These are phyloP conservation scores for Pteronotus mesoamericanus DNA, from an alignment of 2,797 vertebrate species.

Conservation along the genomic window DNA sequence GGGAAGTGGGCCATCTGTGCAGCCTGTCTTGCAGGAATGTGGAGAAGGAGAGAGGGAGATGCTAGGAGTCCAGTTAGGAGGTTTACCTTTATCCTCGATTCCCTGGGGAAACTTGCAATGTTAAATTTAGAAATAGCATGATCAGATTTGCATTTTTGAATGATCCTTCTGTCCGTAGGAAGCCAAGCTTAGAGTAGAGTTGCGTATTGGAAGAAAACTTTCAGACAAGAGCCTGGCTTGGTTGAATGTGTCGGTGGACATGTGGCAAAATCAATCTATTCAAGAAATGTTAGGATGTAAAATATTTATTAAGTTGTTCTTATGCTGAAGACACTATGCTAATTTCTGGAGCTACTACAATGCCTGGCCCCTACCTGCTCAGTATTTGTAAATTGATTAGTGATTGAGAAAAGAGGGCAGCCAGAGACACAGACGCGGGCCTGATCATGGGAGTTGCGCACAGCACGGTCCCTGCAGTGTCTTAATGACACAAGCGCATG, in stretches of 20 bases:
- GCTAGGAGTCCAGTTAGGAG: background rate
- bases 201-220: background rate
- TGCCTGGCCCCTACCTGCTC: background rate
- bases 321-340: background rate
- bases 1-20: too few relatives aligned
- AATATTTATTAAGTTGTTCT: background rate
- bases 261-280: background rate
- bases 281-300: background rate
- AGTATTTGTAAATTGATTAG: background rate
- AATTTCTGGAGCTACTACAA: background rate
- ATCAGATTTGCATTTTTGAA: background rate
- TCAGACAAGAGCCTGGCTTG: background rate
- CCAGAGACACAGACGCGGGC: background rate
- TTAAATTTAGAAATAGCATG: background rate
- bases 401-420: background rate
- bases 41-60: too few relatives aligned
- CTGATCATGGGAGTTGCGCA: background rate
- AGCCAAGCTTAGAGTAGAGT: background rate
- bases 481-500: background rate
- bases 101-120: background rate
- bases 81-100: background rate
- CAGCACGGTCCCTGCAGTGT: accelerated
- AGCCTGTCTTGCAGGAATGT: background rate
- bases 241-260: background rate
- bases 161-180: background rate